phyloP scores from a whole-genome alignment of 2,888 invertebrate species.

The Odontothrips loti region DNA sequence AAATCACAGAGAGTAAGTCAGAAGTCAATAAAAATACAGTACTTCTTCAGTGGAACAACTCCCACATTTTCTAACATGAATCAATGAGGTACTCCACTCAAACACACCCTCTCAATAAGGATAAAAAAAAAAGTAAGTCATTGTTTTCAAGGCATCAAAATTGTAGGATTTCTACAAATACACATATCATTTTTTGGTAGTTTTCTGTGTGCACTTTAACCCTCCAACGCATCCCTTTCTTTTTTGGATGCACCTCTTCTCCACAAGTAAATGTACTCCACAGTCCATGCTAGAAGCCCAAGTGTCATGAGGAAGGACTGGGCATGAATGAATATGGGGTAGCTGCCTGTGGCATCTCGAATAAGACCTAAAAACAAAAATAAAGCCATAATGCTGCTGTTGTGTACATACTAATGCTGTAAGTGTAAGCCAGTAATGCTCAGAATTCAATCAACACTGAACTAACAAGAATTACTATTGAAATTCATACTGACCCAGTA shows the following conservation, averaged over 20 bases:
- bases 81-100: not conserved
- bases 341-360: constrained; percentile 64
- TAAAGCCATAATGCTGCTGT: constrained; percentile 31
- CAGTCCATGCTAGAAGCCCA: constrained; percentile 64
- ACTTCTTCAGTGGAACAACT: not conserved
- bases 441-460: not conserved
- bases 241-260: not conserved
- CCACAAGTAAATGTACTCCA: constrained; percentile 53
- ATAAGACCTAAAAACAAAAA: constrained; percentile 58
- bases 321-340: constrained; percentile 64
- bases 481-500: constrained; percentile 41
- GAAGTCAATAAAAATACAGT: not conserved
- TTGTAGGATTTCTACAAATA: not conserved
- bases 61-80: not conserved
- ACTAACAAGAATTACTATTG: not conserved
- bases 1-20: constrained; percentile 1
- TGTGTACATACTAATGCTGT: too few species aligned
- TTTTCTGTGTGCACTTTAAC: not conserved
- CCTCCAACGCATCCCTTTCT: not conserved
- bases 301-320: constrained; percentile 66
- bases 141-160: not conserved
- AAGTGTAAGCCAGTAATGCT: too few species aligned
- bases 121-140: not conserved
- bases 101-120: not conserved
- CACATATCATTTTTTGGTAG: not conserved